These are phyloP conservation scores for Candidula unifasciata DNA, from an alignment of 2,888 invertebrate species.

Conservation along the genomic window DNA sequence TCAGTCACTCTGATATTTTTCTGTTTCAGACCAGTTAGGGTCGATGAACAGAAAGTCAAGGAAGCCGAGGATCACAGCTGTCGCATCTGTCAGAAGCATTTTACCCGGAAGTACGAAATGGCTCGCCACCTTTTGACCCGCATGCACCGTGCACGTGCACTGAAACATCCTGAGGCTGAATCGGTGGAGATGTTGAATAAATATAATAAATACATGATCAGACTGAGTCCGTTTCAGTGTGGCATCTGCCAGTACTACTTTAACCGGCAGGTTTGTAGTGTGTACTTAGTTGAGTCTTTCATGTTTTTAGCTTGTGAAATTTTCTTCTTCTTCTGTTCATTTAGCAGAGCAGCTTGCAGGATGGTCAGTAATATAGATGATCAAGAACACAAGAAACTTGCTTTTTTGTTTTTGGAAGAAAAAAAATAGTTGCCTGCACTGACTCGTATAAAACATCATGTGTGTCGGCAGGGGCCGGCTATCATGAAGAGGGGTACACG, in stretches of 20 bases:
- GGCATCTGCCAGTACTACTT: slow-evolving; percentile 90
- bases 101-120: slow-evolving; percentile 70
- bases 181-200: slow-evolving; percentile 83
- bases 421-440: no score
- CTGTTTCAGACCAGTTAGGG: background rate
- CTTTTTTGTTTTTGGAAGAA: no score
- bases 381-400: no score
- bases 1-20: background rate
- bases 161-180: slow-evolving; percentile 79
- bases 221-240: slow-evolving; percentile 91
- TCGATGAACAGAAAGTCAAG: background rate
- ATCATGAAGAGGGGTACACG: no score
- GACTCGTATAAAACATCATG: no score
- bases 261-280: slow-evolving; percentile 78
- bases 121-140: slow-evolving; percentile 85
- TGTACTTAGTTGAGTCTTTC: background rate
- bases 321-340: no score
- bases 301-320: background rate
- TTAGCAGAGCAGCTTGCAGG: no score
- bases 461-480: no score
- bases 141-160: slow-evolving; percentile 87
- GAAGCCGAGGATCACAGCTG: slow-evolving; percentile 58
- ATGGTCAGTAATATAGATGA: no score
- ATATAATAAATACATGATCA: slow-evolving; percentile 87
- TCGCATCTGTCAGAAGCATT: slow-evolving; percentile 71